Conservation (phyloP, 2,113 vertebrate species). For the Campylomormyrus tamandua region DNA sequence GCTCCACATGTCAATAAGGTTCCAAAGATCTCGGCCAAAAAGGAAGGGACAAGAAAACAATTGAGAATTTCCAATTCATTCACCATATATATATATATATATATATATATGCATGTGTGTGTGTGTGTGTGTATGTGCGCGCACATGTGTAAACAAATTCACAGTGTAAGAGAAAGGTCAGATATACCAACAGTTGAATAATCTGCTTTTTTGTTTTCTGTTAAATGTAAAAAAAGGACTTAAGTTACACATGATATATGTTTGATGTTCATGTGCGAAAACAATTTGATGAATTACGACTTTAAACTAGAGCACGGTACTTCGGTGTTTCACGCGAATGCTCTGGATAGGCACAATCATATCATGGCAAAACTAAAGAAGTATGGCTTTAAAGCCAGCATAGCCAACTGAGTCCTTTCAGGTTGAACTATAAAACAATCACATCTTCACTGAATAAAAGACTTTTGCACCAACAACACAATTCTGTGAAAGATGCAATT, state of each 20-base stretch:
- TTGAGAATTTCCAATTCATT: not conserved
- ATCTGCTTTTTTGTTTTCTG: not conserved
- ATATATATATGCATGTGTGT: not conserved
- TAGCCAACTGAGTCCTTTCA: not conserved
- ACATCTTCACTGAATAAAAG: not conserved
- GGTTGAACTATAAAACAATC: not conserved
- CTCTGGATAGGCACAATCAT: not conserved
- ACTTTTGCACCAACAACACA: not conserved
- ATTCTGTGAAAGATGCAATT: not conserved
- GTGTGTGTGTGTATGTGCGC: not conserved
- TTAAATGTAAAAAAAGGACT: not conserved
- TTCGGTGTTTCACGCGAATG: not conserved
- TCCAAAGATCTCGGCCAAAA: not conserved
- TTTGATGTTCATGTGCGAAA: not conserved
- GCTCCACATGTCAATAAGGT: constrained; percentile 7
- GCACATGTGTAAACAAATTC: not conserved
- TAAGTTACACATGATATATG: not conserved
- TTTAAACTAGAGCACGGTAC: not conserved
- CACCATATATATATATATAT: not conserved
- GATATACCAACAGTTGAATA: not conserved
- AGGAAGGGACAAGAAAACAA: not conserved
- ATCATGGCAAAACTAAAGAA: not conserved
- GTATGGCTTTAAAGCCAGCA: not conserved
- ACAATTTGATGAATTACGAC: not conserved
- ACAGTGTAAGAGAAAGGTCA: not conserved